Base-by-base conservation (phyloP, 2,797 vertebrate genomes). In the Benthosema pterotum region DNA sequence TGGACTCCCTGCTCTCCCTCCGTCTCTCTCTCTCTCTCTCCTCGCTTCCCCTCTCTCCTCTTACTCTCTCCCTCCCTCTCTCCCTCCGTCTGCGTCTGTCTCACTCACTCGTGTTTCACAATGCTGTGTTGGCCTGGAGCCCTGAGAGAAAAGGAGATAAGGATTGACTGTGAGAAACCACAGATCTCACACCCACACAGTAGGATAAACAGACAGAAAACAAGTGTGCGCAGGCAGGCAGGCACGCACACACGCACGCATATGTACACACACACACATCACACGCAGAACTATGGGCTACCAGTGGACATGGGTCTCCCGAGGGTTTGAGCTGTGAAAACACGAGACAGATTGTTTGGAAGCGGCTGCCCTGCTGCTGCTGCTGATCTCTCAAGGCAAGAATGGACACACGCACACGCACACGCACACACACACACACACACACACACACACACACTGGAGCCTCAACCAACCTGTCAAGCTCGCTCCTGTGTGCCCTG, bases 121-220 rank as follows among this genome's bases (percentile, higher is more conserved):
- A 90, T 78, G 74, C 84, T 84, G 77, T 69, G 77, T 79, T 85
- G 87, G 84, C 83, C 7, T 48, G 77, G 80, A 66, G 74, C 86
- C 84, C 77, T 79, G 77, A 84, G 80, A 87, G 80, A 81, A 15
- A 57, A 84, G n/a, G n/a, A n/a, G 87, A 90, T 89, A 90, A 90
- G 87, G 76, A 67, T 65, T 59, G 86, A 86, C 83, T 88, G 81
- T 88, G 88, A 89, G 86, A 90, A 90, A 89, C 86, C 77, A 55
- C 88, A 90, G 87, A 79, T 88, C 88, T 87, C 83, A 85, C 87
- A 88, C 88, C 83, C 83, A 89, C 87, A 82, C 86, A 74, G 71
- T 53, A 72, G 76, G 67, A 84, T 72, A 66, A 79, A 51, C 48
- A 66, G 69, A 75, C 56, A 3, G 38, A 32, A 43, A 47, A n/a